phyloP scores from a whole-genome alignment of 2,888 invertebrate genomes.

The Drosophila gaucha region DNA sequence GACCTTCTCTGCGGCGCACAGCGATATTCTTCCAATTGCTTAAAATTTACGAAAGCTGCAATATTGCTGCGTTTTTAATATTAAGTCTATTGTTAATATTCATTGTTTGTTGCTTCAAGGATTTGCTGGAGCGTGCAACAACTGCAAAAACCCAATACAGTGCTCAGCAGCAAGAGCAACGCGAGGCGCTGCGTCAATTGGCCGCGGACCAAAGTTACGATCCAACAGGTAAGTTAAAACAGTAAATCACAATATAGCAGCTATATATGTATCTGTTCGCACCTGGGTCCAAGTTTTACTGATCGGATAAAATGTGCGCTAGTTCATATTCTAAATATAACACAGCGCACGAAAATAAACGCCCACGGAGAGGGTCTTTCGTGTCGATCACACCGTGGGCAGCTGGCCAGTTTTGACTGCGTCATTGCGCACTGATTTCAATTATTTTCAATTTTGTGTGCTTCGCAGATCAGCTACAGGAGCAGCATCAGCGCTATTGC shows the following conservation, averaged over 20 bases:
- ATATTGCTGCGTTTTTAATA: constrained; percentile 58
- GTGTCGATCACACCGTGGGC: constrained; percentile 48
- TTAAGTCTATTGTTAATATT: constrained; percentile 50
- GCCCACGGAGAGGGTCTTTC: constrained; percentile 53
- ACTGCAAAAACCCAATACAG: constrained; percentile 37
- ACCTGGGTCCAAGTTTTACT: constrained; percentile 39
- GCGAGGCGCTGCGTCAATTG: constrained; percentile 59
- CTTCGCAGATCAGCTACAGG: constrained; percentile 74
- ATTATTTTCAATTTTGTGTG: constrained; percentile 17
- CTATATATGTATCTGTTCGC: constrained; percentile 16
- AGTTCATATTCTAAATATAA: constrained; percentile 73
- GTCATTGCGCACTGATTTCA: constrained; percentile 35
- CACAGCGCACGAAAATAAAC: constrained; percentile 63
- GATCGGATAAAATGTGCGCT: constrained; percentile 56
- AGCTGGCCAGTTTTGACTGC: constrained; percentile 52
- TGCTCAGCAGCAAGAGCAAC: constrained; percentile 52
- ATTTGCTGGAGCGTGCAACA: constrained; percentile 72
- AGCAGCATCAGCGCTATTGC: constrained; percentile 83
- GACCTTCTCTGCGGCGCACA: constrained; percentile 49
- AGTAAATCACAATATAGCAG: background rate
- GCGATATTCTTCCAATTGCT: too few relatives aligned
- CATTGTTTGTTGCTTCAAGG: constrained; percentile 74
- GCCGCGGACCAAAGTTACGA: constrained; percentile 64
- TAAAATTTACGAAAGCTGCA: constrained; percentile 22
- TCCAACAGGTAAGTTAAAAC: constrained; percentile 46